These are phyloP conservation scores for Ectemnius cavifrons DNA, from an alignment of 2,888 invertebrate genomes.

Conservation along the genomic window DNA sequence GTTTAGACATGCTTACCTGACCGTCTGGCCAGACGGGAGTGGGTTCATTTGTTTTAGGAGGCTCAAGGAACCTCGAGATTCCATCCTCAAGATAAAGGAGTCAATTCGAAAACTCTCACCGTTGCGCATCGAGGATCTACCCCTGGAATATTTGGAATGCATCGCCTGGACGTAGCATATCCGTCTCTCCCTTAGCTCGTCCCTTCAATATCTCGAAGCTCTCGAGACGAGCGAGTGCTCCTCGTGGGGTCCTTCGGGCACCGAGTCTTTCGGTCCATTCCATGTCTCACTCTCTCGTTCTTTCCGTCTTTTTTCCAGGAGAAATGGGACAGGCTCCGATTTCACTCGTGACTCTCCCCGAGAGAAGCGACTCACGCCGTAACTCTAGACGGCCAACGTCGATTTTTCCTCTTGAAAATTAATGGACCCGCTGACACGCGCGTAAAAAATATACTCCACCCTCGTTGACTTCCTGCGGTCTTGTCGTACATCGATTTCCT, in stretches of 20 bases:
- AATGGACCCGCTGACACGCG: conserved; percentile 60
- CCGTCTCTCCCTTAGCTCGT: conserved; percentile 38
- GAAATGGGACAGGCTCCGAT: conserved; percentile 61
- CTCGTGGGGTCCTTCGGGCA: conserved; percentile 35
- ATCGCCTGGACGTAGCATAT: conserved; percentile 34
- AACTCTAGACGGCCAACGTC: conserved; percentile 65
- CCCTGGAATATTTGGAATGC: conserved; percentile 52
- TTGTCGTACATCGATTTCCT: conserved; percentile 44
- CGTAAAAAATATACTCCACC: conserved; percentile 34
- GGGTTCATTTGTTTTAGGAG: conserved; percentile 65
- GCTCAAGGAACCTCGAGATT: conserved; percentile 44
- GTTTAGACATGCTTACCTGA: conserved; percentile 44
- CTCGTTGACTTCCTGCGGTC: conserved; percentile 23
- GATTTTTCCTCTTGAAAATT: conserved; percentile 68
- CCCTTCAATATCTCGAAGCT: conserved; percentile 38
- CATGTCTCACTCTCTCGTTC: conserved; percentile 9
- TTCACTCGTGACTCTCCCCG: conserved; percentile 57
- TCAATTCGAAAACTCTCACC: conserved; percentile 40
- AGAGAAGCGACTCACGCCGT: conserved; percentile 51
- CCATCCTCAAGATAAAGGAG: conserved; percentile 56
- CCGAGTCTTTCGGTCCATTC: conserved; percentile 22
- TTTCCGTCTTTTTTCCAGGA: conserved; percentile 28
- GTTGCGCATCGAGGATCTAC: conserved; percentile 18
- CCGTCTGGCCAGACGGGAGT: conserved; percentile 45
- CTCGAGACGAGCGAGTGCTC: conserved; percentile 29